Base-by-base conservation (phyloP, 2,888 invertebrate genomes). In the Eristalis arbustorum region DNA sequence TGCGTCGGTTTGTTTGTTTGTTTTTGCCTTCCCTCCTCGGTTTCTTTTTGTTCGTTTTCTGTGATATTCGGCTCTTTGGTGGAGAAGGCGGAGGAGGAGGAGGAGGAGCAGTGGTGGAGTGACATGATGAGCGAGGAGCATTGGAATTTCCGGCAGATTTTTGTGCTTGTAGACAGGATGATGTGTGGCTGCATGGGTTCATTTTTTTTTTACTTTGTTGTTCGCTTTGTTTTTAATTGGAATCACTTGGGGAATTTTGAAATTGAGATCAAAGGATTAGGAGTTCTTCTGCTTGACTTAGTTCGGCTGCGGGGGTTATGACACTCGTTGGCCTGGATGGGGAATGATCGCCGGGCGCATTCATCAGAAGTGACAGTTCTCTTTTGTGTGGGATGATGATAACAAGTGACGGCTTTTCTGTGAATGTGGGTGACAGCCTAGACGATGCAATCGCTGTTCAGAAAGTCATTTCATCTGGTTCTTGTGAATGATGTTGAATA, bases 101-200 rank as follows among this genome's bases (percentile, higher is more conserved):
- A 66, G 49, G 18, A 66, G 75, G 74, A 84, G 79, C 61, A 18
- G 62, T 10, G 18, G 23, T 18, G 23, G 63, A 49, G 23, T 42
- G 34, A 40, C 59, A 76, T 76, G 76, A 80, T 76, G 75, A 73
- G 68, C 59, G 59, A 73, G 67, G 68, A 73, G 31, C 64, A 59
- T 49, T 80, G 61, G 84, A 72, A 84, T 84, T 84, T 84, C 80
- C 84, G 76, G 81, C 68, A 18, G 56, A 40, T 22, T 25, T 59
- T 13, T 11, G 59, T 59, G 25, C 23, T 59, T 1, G 59, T 28
- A 59, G 25, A 14, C 59, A 59, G 59, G 59, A 49, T 49, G n/a
- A 18, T 59, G 25, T 59, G 59, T 23, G 59, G 25, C 25, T 25
- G 25, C 25, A 25, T 59, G 23, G 25, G 25, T 59, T 25, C 25